Percentiles rank a stretch among this genome's conserved stretches.
These are phyloP conservation scores for Zaprionus davidi DNA, from an alignment of 1,140 invertebrate genomes.

Conservation along the genomic window DNA sequence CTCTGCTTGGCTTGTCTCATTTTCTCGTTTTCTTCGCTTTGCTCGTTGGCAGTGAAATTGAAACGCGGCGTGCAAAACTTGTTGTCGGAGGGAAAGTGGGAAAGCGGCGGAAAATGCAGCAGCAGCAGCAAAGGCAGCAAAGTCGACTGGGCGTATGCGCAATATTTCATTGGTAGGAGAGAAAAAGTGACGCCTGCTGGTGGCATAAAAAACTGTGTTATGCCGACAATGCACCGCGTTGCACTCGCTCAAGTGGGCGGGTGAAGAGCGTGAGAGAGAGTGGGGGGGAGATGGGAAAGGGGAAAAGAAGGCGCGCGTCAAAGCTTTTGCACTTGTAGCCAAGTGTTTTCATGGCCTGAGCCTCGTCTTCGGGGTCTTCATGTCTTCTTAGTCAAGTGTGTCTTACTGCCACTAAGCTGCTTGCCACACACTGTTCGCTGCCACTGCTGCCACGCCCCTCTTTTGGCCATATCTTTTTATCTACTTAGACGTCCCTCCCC, in stretches of 20 bases:
- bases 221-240: constrained; percentile 75
- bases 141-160: constrained; percentile 66
- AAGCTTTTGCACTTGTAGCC: constrained; percentile 56
- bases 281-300: background rate
- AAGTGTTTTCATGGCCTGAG: constrained; percentile 48
- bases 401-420: constrained; percentile 35
- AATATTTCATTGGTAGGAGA: constrained; percentile 55
- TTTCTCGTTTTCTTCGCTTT: constrained; percentile 20
- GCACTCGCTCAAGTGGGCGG: constrained; percentile 45
- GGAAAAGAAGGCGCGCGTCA: background rate
- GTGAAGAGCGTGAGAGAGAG: background rate
- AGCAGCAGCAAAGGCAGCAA: background rate
- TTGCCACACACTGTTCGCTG: constrained; percentile 32
- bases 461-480: constrained; percentile 66
- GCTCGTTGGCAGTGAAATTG: constrained; percentile 72
- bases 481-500: constrained; percentile 39
- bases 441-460: constrained; percentile 47
- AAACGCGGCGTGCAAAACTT: constrained; percentile 48
- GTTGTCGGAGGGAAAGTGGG: constrained; percentile 66
- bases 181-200: constrained; percentile 27
- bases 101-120: constrained; percentile 14
- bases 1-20: background rate
- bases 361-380: constrained; percentile 19
- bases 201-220: constrained; percentile 62
- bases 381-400: constrained; percentile 58